Conservation (phyloP, 2,888 invertebrate species). For the Leucophenga montana region DNA sequence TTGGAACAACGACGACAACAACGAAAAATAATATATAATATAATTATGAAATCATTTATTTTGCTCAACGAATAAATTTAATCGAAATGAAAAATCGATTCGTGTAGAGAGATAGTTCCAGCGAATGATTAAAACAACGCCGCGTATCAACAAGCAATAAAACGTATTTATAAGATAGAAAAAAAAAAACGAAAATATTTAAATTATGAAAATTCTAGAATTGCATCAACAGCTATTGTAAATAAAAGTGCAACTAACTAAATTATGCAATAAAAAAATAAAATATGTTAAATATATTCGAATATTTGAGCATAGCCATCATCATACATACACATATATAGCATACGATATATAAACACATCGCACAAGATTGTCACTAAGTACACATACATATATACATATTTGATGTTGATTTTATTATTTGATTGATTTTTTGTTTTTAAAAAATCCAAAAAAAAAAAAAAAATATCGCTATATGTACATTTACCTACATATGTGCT, state of each 20-base stretch:
- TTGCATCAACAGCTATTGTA: background rate
- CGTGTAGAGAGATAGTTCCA: conserved; percentile 49
- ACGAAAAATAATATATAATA: conserved; percentile 15
- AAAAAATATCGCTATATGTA: no score
- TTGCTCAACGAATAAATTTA: conserved; percentile 65
- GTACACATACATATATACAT: no score
- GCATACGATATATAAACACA: conserved; percentile 1
- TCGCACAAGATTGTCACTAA: conserved; percentile 24
- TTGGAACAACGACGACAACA: conserved; percentile 12
- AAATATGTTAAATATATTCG: background rate
- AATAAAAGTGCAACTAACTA: conserved; percentile 1
- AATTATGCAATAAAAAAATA: conserved; percentile 1
- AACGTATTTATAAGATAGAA: conserved; percentile 65
- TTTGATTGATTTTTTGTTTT: no score
- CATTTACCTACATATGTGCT: no score
- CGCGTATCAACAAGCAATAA: conserved; percentile 74
- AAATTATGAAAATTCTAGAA: conserved; percentile 31
- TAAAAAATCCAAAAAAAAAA: no score
- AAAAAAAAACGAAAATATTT: conserved; percentile 63
- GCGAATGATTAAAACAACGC: conserved; percentile 55
- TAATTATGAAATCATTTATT: conserved; percentile 52
- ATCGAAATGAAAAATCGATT: conserved; percentile 32
- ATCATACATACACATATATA: background rate
- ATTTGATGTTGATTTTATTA: no score
- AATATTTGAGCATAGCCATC: background rate